phyloP scores from a whole-genome alignment of 1,140 invertebrate genomes.

The Temnothorax longispinosus region DNA sequence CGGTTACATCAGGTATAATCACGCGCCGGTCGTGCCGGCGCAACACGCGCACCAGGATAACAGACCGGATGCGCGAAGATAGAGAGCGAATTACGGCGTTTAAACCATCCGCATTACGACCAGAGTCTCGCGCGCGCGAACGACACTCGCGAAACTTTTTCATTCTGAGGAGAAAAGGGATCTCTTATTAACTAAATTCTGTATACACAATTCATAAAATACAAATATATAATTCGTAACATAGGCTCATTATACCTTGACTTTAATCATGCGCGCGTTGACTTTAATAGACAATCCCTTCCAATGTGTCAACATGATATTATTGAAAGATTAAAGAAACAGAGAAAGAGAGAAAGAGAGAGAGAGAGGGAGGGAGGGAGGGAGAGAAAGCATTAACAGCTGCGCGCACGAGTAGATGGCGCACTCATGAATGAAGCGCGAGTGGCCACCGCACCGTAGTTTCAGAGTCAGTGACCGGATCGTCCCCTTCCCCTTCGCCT shows the following conservation, averaged over 20 bases:
- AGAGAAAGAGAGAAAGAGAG: background rate
- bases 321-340: background rate
- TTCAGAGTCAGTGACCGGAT: conserved; percentile 79
- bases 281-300: background rate
- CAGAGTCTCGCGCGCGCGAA: conserved; percentile 25
- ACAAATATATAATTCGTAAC: no score
- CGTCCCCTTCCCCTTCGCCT: background rate
- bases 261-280: no score
- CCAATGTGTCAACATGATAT: background rate
- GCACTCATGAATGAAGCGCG: conserved; percentile 76
- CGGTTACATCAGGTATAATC: conserved; percentile 64
- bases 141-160: conserved; percentile 44
- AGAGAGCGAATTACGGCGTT: conserved; percentile 69
- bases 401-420: conserved; percentile 72
- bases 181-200: background rate
- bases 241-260: no score
- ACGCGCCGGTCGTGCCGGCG: conserved; percentile 44
- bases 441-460: conserved; percentile 71
- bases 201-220: background rate
- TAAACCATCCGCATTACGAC: conserved; percentile 69
- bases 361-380: background rate
- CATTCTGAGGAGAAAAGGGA: background rate
- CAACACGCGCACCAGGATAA: conserved; percentile 63
- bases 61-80: conserved; percentile 69
- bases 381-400: conserved; percentile 5